Conservation (phyloP, 2,888 invertebrate species). For the Brachypterus glaber region DNA sequence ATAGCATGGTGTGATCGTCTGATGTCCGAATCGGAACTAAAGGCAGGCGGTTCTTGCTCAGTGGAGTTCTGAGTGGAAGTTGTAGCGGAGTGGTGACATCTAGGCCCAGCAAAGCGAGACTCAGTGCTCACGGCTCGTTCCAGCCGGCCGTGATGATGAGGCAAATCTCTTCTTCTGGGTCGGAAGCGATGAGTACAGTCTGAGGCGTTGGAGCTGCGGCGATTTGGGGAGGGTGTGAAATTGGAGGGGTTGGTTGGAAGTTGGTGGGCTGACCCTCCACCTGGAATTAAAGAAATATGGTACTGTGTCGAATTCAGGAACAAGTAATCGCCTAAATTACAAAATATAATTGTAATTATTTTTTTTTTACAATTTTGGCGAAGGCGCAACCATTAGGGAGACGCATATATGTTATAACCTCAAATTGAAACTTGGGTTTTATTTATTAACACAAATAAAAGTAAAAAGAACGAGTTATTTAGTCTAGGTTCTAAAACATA, state of each 20-base stretch:
- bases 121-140: conserved; percentile 38
- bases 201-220: conserved; percentile 41
- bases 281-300: too few species aligned
- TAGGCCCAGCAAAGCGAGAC: conserved; percentile 34
- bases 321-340: background rate
- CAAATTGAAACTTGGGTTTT: too few species aligned
- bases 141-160: conserved; percentile 29
- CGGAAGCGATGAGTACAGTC: conserved; percentile 36
- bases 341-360: conserved; percentile 1
- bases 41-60: conserved; percentile 30
- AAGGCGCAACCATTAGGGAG: too few species aligned
- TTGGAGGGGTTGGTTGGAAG: conserved; percentile 26
- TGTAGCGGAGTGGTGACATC: conserved; percentile 25
- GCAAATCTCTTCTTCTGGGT: conserved; percentile 31
- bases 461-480: too few species aligned
- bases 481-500: too few species aligned
- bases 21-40: conserved; percentile 35
- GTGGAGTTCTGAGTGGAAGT: conserved; percentile 29
- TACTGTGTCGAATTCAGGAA: background rate
- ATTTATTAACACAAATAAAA: too few species aligned
- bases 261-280: conserved; percentile 33
- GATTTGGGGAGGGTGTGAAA: conserved; percentile 22
- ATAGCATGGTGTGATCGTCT: conserved; percentile 24
- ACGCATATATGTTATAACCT: too few species aligned
- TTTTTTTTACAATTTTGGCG: too few species aligned